These are phyloP conservation scores for Araneus ventricosus DNA, from an alignment of 1,140 invertebrate species.

Conservation along the genomic window DNA sequence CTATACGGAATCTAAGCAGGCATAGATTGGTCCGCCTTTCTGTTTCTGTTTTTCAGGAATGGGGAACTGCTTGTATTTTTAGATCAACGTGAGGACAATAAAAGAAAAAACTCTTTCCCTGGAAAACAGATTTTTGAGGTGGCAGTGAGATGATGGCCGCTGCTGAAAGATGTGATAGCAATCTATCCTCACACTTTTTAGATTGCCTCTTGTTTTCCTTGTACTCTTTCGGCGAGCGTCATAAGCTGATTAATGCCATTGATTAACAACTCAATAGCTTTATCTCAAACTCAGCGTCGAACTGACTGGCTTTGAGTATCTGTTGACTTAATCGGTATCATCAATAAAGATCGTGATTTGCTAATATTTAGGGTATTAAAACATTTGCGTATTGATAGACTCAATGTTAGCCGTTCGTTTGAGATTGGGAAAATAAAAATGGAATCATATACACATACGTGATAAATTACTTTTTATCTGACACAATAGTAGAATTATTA, in stretches of 20 bases:
- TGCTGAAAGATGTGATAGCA: neutral
- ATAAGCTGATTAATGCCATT: neutral
- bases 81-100: neutral
- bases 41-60: neutral
- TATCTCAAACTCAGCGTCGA: neutral
- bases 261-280: neutral
- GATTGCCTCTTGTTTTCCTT: neutral
- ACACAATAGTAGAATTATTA: no score
- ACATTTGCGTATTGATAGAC: no score
- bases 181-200: neutral
- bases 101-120: no score
- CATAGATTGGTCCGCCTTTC: neutral
- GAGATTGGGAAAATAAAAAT: no score
- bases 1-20: neutral
- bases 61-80: neutral
- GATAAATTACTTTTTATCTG: no score
- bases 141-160: neutral
- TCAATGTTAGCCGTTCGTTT: no score
- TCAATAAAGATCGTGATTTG: neutral
- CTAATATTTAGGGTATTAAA: neutral
- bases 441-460: no score
- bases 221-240: neutral
- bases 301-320: neutral
- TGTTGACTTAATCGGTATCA: neutral
- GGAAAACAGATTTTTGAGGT: constrained; percentile 13